Evolutionary conservation across 2,113 vertebrate species (phyloP), one percentile per base, ranked within the genome.

Genomic region (Chaenocephalus aceratus): DNA sequence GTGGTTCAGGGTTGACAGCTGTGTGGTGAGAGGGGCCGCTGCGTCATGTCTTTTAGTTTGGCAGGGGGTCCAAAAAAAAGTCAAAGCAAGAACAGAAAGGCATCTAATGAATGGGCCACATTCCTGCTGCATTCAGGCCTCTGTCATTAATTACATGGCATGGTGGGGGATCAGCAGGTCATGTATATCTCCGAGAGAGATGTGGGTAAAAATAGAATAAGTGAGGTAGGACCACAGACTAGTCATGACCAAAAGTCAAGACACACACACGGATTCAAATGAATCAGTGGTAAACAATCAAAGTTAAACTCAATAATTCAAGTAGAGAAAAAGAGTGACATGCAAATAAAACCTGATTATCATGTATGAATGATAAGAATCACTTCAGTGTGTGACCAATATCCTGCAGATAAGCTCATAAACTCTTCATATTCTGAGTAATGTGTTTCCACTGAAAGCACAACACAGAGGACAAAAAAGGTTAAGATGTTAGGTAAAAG

Each of bases 1-100:
- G 86, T 91, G 89, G 84, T 88, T 13, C n/a, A 10, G 44, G 45
- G 64, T 79, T 92, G 82, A 79, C 91, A 89, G 86, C 82, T 86
- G 79, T 26, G 14, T 30, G 16, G 48, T 23, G n/a, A 6, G 36
- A 36, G 36, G 48, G 13, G 57, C 26, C 26, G 26, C 36, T 36
- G 36, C n/a, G 12, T 48, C 61, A 46, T 73, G 51, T 44, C 51
- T 48, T 69, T 77, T 36, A 48, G 66, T 23, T 51, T 69, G 62
- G 73, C 30, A 1, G 21, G 51, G 48, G 75, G 49, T 80, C 68
- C 82, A 80, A 84, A 41, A 41, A 87, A 84, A 68, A 79, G 87
- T 88, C 86, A 76, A 41, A 57, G 4, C 64, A 15, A 5, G 56
- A 66, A 87, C 84, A 88, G 84, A 87, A 21, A 53, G 15, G 51